Evolutionary conservation across 2,888 invertebrate genomes (phyloP).

Genomic region (Macrophya alboannulata): DNA sequence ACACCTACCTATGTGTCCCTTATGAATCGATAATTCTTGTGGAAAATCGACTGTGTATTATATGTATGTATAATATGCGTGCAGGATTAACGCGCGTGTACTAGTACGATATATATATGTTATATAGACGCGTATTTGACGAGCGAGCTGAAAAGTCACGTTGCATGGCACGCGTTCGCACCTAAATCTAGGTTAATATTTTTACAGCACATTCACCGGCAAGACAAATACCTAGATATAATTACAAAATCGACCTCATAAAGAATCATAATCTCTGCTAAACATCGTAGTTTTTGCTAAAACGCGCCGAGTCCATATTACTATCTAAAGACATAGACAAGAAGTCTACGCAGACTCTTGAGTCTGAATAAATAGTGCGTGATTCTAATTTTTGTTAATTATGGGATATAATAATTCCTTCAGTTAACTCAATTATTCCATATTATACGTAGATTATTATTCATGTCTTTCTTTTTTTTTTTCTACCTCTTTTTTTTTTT

Average conservation of each 20-base stretch:
- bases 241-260: slow-evolving; percentile 29
- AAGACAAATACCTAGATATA: slow-evolving; percentile 60
- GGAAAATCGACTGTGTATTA: background rate
- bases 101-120: too few relatives aligned
- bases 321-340: background rate
- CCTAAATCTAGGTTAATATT: slow-evolving; percentile 76
- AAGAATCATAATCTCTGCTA: slow-evolving; percentile 4
- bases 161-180: slow-evolving; percentile 75
- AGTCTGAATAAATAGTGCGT: background rate
- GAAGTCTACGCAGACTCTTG: background rate
- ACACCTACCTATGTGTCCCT: too few relatives aligned
- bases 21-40: background rate
- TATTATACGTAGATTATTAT: background rate
- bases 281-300: background rate
- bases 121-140: background rate
- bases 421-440: background rate
- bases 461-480: background rate
- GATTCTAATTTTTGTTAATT: background rate
- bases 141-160: slow-evolving; percentile 70
- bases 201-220: slow-evolving; percentile 67
- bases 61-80: background rate
- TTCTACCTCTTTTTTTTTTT: background rate
- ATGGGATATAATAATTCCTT: background rate
- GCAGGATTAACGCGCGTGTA: slow-evolving; percentile 9
- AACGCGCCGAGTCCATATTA: background rate